These are phyloP conservation scores for Mesitornis unicolor DNA, from an alignment of 2,113 vertebrate genomes.

Conservation along the genomic window DNA sequence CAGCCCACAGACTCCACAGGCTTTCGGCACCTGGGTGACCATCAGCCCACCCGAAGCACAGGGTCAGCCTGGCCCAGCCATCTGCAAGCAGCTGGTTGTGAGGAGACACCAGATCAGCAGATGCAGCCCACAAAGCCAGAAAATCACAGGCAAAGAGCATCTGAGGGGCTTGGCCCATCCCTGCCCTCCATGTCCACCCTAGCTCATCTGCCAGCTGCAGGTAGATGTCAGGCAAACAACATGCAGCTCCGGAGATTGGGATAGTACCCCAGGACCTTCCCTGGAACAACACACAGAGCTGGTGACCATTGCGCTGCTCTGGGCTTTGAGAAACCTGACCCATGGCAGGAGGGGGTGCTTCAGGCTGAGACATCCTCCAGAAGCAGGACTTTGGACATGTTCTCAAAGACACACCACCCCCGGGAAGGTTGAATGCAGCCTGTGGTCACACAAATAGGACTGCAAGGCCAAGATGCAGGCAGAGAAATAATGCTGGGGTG, in stretches of 20 bases:
- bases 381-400: too few species aligned
- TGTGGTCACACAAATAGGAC: too few species aligned
- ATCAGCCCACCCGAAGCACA: background rate
- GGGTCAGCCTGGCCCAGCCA: background rate
- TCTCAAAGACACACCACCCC: too few species aligned
- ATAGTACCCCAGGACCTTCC: background rate
- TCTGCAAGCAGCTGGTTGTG: background rate
- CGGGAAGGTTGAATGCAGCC: too few species aligned
- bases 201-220: background rate
- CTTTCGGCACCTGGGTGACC: background rate
- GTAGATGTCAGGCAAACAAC: background rate
- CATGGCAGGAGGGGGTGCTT: too few species aligned
- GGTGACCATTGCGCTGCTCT: too few species aligned
- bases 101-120: background rate
- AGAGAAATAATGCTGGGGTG: background rate
- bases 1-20: background rate
- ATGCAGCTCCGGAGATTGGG: background rate
- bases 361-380: too few species aligned
- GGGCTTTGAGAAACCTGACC: too few species aligned
- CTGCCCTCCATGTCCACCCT: background rate
- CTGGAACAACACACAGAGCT: too few species aligned
- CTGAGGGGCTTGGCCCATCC: accelerated
- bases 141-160: background rate
- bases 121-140: background rate
- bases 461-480: too few species aligned